Evolutionary conservation across 2,888 invertebrate species (phyloP), one percentile per base, ranked within the genome.

Genomic region (Leptopterna dolabrata): DNA sequence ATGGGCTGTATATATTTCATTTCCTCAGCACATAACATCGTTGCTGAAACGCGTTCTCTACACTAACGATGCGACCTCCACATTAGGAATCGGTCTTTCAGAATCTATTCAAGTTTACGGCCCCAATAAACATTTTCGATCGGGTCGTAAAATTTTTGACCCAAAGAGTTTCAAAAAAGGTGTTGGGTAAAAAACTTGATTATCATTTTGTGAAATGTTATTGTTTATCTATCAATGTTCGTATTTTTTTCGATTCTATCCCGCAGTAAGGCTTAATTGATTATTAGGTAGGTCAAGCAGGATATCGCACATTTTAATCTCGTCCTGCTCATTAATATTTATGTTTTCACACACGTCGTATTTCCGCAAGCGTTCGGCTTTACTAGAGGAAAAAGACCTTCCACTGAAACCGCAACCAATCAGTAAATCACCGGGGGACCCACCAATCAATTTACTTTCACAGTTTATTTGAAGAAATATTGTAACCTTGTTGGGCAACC

Each of bases 391-490:
- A 43, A n/a, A 55, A 55, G 19, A 63, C n/a, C n/a, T 47, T 47
- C 16, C n/a, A 1, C n/a, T 27, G 27, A 30, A 27, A 71, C 16
- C 73, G 45, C 45, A 78, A 13, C 78, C 45, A 78, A 78, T 78
- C 45, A 6, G 78, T 78, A 78, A 78, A 78, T 78, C 78, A 78
- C 78, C 78, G 45, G 78, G 45, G 78, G 78, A 78, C 78, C 11
- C 1, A 24, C 45, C 78, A 24, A 45, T 78, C 43, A 78, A 78
- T 78, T 78, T 78, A 24, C 45, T 78, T 45, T 14, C 36, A 41
- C 45, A 78, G 78, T 45, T 78, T 78, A 78, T 78, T 78, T 78
- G 78, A 45, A 78, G 78, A 78, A 78, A 78, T 78, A 78, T 78
- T 78, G 78, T 36, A 78, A 78, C 43, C 27, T 27, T 45, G 78